Base-by-base conservation (phyloP, 2,113 vertebrate genomes). In the Nyctereutes procyonoides region DNA sequence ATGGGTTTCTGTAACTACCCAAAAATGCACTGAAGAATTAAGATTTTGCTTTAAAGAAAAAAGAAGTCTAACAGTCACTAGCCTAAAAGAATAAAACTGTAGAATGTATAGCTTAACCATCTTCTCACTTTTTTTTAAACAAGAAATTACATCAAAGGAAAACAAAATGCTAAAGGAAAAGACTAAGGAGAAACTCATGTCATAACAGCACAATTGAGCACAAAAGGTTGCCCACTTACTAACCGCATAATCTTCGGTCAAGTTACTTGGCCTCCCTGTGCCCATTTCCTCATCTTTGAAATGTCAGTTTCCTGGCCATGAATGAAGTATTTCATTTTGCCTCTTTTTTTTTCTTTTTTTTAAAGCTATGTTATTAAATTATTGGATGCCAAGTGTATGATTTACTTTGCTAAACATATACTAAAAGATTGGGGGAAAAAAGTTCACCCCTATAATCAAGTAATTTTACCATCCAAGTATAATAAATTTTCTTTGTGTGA, bases 31-130 rank as follows among this genome's bases (percentile, higher is more conserved):
- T 43, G 19, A 32, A 10, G 20, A 94, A 79, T 24, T 83, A 86
- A 94, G 53, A 32, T 73, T 95, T 77, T 92, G n/a, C 22, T 87
- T 90, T 12, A 35, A 81, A 38, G 74, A 22, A 74, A 24, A 89
- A 48, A 77, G 62, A 90, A 91, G 69, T 51, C 38, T 55, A 88
- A 77, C 35, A 9, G 20, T 94, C 80, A 79, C 26, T 8, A 89
- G 30, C 24, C 56, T 73, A 62, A 76, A 96, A 95, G 38, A 91
- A 88, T 56, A 43, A 93, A 96, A 90, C 74, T 77, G 58, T 63
- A 26, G 22, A 79, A 65, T 22, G 3, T 55, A 74, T 5, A 88
- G 56, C 63, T 90, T 63, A 53, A 51, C 28, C 17, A 58, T 79
- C 30, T 5, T 19, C 55, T 93, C 48, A 60, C 38, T 71, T 96